Percentiles rank a stretch among this genome's conserved stretches.
Conservation (phyloP, 2,113 vertebrate genomes). For the Lycaon pictus region DNA sequence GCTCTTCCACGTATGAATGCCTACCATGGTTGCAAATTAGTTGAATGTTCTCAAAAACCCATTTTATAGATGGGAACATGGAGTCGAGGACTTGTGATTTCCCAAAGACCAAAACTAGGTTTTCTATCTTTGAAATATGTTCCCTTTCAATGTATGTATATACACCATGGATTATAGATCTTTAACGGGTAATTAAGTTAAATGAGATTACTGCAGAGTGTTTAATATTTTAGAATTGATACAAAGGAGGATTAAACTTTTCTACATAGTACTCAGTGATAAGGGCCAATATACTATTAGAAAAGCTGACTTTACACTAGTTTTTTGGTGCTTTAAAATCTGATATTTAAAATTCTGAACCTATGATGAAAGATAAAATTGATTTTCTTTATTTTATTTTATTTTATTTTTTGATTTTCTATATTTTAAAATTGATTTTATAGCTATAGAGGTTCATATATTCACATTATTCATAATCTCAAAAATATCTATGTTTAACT, state of each 20-base stretch:
- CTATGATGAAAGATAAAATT: neutral
- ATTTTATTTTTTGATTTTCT: too few relatives aligned
- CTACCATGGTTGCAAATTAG: neutral
- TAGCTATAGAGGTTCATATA: neutral
- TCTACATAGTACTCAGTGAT: neutral
- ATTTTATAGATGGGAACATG: neutral
- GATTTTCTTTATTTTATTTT: neutral
- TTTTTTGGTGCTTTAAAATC: neutral
- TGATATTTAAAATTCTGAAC: slow-evolving; percentile 35
- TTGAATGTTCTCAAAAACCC: neutral
- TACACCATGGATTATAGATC: neutral
- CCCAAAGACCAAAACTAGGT: neutral
- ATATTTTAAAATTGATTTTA: slow-evolving; percentile 27
- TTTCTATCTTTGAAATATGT: neutral
- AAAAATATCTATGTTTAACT: neutral
- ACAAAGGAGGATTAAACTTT: neutral
- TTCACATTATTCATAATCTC: neutral
- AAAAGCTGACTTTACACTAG: neutral
- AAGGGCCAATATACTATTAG: neutral
- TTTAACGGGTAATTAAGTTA: neutral
- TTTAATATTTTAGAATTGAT: neutral
- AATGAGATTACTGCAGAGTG: neutral
- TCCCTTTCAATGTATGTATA: neutral
- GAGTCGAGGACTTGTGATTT: neutral
- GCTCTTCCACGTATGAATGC: neutral